phyloP scores from a whole-genome alignment of 2,797 vertebrate genomes.

The Gobionotothen gibberifrons region DNA sequence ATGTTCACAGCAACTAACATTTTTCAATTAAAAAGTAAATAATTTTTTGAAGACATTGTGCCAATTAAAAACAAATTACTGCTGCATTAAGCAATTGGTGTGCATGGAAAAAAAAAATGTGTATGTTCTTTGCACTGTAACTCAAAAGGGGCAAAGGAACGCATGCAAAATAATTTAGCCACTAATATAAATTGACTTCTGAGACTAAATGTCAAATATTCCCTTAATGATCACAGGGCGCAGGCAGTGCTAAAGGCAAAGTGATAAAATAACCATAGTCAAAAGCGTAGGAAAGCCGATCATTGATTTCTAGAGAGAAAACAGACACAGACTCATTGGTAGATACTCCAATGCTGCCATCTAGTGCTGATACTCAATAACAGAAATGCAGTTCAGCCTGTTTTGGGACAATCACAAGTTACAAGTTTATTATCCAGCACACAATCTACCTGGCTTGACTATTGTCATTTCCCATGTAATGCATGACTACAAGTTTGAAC shows the following conservation, averaged over 20 bases:
- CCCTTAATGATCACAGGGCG: neutral
- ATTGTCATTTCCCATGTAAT: neutral
- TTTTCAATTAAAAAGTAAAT: neutral
- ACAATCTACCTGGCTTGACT: neutral
- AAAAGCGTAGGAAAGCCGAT: neutral
- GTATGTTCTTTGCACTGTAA: neutral
- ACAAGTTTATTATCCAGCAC: neutral
- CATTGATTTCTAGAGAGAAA: neutral
- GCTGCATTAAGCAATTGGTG: neutral
- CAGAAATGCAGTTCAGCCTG: neutral
- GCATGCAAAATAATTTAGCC: neutral
- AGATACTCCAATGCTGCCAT: constrained; percentile 40
- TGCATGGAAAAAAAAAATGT: too few species aligned
- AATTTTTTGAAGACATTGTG: neutral
- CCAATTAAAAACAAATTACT: neutral
- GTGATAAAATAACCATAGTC: neutral
- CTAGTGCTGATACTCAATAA: constrained; percentile 22
- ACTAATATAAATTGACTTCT: neutral
- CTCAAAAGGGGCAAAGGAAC: neutral
- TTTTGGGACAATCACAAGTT: neutral
- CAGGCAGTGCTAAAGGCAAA: neutral
- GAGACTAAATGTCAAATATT: constrained; percentile 1
- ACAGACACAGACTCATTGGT: neutral
- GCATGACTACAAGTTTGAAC: neutral
- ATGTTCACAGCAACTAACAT: neutral